Evolutionary conservation across 2,797 vertebrate genomes (phyloP), one percentile per base, ranked within the genome.

Genomic region (Gastrophryne carolinensis): DNA sequence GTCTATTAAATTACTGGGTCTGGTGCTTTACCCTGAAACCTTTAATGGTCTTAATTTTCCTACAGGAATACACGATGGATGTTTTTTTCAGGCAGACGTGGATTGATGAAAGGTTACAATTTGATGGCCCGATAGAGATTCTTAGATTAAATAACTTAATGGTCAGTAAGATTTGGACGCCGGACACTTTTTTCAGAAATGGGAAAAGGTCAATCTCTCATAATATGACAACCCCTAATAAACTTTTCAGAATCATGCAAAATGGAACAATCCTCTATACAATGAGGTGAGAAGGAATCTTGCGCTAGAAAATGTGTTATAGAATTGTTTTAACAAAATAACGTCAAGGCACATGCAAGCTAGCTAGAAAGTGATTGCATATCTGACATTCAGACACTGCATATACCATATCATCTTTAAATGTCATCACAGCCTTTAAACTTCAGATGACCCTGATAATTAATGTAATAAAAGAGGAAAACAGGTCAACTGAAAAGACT

Each of bases 221-320:
- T 89, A 99, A 99, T 85, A 99, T 99, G 94, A 99, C 97, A 2
- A 96, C 96, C 11, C 96, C 97, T 69, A 99, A 99, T 89, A 97
- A 96, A 81, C 93, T 98, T 26, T 99, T 99, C 89, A 92, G 97
- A 81, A 99, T 99, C 84, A 99, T 99, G 97, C 97, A 95, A 88
- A 99, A 99, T 29, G 97, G 97, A 79, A 99, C 97, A 81, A 98
- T 99, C 82, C 90, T 99, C 54, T 99, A 99, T 84, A 98, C 96
- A 61, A 98, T 98, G 97, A 98, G 96, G 96, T 98, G 90, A 78
- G 54, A 12, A 12, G 41, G 27, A 15, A 26, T 7, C 13, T 29
- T 54, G 12, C 26, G 7, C 24, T 29, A 29, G n/a, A n/a, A 8
- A 3, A 54, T 53, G 3, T 13, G 9, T n/a, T 26, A 2, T 9